phyloP scores from a whole-genome alignment of 2,113 vertebrate genomes.

The Cercopithecus mona region DNA sequence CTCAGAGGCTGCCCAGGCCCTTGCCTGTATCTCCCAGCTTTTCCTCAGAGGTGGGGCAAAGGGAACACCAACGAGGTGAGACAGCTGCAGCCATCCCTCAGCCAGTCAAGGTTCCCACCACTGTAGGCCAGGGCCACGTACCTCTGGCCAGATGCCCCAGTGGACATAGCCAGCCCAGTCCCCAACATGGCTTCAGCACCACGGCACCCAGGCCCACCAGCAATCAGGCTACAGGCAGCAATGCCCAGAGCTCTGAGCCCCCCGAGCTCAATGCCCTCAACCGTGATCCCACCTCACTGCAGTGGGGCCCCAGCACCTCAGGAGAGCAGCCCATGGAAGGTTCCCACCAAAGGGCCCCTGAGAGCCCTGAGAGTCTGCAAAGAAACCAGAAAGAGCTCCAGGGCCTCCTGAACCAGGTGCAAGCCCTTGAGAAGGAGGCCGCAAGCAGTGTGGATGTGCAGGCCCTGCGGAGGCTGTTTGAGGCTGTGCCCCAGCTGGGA shows the following conservation, averaged over 20 bases:
- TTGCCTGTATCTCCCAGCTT: background rate
- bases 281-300: background rate
- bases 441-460: slow-evolving; percentile 85
- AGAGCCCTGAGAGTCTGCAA: slow-evolving; percentile 90
- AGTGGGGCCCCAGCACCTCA: too few species aligned
- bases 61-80: slow-evolving; percentile 55
- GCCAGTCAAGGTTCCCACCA: slow-evolving; percentile 24
- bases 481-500: slow-evolving; percentile 90
- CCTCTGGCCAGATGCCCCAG: background rate
- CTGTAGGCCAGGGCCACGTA: background rate
- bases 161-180: background rate
- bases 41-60: background rate
- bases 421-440: slow-evolving; percentile 91
- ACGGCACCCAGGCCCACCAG: background rate
- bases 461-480: slow-evolving; percentile 89
- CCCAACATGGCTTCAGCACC: background rate
- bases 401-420: slow-evolving; percentile 89
- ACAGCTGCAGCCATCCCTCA: slow-evolving; percentile 40
- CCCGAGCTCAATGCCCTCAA: background rate
- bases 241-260: background rate
- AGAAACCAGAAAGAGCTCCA: slow-evolving; percentile 89
- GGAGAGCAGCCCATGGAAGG: background rate
- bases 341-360: slow-evolving; percentile 83
- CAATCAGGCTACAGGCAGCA: background rate
- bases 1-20: slow-evolving; percentile 6